Percentiles rank a stretch among this genome's conserved stretches.
Conservation (phyloP, 2,888 invertebrate genomes). For the Chrysopilus asiliformis region DNA sequence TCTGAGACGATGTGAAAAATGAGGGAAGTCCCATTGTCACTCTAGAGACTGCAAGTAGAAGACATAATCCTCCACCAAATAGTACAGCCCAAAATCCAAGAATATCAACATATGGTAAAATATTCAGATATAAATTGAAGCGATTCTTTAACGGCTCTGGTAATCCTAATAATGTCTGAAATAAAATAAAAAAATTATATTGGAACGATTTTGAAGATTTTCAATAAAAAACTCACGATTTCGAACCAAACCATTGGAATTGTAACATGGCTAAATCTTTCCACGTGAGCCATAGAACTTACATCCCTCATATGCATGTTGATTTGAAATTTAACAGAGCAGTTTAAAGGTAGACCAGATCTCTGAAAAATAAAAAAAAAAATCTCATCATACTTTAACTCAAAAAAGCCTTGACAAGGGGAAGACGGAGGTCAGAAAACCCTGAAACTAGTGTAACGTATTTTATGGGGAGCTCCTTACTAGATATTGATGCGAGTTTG, state of each 20-base stretch:
- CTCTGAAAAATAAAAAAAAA: too few species aligned
- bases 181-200: slow-evolving; percentile 1
- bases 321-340: slow-evolving; percentile 73
- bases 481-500: too few species aligned
- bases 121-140: slow-evolving; percentile 59
- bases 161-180: slow-evolving; percentile 55
- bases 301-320: slow-evolving; percentile 70
- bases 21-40: slow-evolving; percentile 28
- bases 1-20: slow-evolving; percentile 16
- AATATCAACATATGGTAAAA: slow-evolving; percentile 49
- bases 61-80: slow-evolving; percentile 22
- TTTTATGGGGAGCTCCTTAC: too few species aligned
- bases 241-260: slow-evolving; percentile 81
- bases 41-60: slow-evolving; percentile 28
- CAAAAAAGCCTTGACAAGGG: too few species aligned
- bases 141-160: slow-evolving; percentile 47
- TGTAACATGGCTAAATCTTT: slow-evolving; percentile 54
- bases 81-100: slow-evolving; percentile 30
- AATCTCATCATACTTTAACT: too few species aligned
- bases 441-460: too few species aligned
- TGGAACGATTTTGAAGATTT: not conserved
- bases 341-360: slow-evolving; percentile 64
- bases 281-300: slow-evolving; percentile 48
- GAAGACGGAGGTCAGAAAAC: too few species aligned
- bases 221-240: slow-evolving; percentile 53